Evolutionary conservation across 2,113 vertebrate species (phyloP).

Genomic region (Hippocampus mohnikei): DNA sequence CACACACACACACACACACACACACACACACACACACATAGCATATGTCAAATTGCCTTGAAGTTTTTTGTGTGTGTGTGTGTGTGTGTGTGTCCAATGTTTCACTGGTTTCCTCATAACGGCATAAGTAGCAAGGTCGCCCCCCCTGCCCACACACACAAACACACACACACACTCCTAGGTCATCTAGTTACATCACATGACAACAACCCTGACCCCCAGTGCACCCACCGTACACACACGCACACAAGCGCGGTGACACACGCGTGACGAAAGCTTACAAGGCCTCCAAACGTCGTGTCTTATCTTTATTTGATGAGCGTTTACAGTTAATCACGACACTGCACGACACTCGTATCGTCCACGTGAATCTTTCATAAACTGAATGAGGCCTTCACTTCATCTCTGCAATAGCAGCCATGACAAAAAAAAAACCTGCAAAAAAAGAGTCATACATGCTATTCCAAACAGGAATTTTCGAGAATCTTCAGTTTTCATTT

Average conservation of each 20-base stretch:
- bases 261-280: not conserved
- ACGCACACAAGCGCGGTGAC: not conserved
- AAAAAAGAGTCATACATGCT: too few species aligned
- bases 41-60: too few species aligned
- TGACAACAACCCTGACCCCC: slow-evolving; percentile 38
- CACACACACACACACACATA: not conserved
- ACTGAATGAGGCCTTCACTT: slow-evolving; percentile 29
- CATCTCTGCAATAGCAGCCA: slow-evolving; percentile 45
- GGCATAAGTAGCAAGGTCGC: slow-evolving; percentile 16
- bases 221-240: not conserved
- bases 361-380: slow-evolving; percentile 9
- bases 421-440: not conserved
- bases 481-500: too few species aligned
- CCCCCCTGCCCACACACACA: not conserved
- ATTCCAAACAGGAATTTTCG: too few species aligned
- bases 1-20: not conserved
- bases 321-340: slow-evolving; percentile 17
- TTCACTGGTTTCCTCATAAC: slow-evolving; percentile 13
- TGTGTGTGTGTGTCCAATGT: slow-evolving; percentile 17
- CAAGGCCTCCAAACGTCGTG: not conserved
- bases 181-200: slow-evolving; percentile 39
- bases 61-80: too few species aligned
- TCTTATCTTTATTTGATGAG: not conserved
- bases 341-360: not conserved
- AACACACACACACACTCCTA: not conserved